Evolutionary conservation across 2,888 invertebrate species (phyloP).

Genomic region (Caradrina kadenii): DNA sequence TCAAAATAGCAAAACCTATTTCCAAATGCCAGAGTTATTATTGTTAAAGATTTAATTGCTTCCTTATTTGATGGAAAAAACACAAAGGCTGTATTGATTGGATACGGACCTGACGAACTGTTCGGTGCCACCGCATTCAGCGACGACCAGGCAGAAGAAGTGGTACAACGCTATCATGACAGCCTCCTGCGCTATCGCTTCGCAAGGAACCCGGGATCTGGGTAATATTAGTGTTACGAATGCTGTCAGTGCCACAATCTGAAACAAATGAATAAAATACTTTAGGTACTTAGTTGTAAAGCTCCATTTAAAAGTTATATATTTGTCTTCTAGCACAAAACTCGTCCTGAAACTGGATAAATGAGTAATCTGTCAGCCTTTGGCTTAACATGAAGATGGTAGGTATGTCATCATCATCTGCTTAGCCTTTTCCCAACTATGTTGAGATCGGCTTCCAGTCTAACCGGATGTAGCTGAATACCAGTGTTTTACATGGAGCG

Average conservation of each 20-base stretch:
- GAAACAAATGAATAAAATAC: slow-evolving; percentile 56
- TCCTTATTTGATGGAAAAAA: slow-evolving; percentile 52
- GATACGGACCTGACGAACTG: slow-evolving; percentile 87
- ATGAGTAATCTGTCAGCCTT: too few relatives aligned
- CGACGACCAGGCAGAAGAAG: slow-evolving; percentile 92
- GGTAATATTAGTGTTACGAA: slow-evolving; percentile 91
- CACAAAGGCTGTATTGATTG: slow-evolving; percentile 21
- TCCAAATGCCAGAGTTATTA: slow-evolving; percentile 52
- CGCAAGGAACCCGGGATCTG: slow-evolving; percentile 92
- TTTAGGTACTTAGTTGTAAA: background rate
- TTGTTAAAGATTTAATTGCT: slow-evolving; percentile 54
- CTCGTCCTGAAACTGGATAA: too few relatives aligned
- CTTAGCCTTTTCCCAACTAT: too few relatives aligned
- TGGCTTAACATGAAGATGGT: too few relatives aligned
- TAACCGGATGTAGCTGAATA: too few relatives aligned
- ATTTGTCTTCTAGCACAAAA: too few relatives aligned
- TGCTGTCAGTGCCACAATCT: slow-evolving; percentile 91
- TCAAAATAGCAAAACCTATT: slow-evolving; percentile 33
- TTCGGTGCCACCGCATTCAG: slow-evolving; percentile 92
- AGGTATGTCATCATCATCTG: too few relatives aligned
- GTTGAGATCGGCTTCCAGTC: too few relatives aligned
- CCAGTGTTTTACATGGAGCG: too few relatives aligned
- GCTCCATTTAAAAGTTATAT: too few relatives aligned
- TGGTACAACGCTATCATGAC: slow-evolving; percentile 93
- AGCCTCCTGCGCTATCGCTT: slow-evolving; percentile 92